Percentiles rank a stretch among this genome's conserved stretches.
These are phyloP conservation scores for Yasuhikotakia modesta DNA, from an alignment of 2,797 vertebrate species.

Conservation along the genomic window DNA sequence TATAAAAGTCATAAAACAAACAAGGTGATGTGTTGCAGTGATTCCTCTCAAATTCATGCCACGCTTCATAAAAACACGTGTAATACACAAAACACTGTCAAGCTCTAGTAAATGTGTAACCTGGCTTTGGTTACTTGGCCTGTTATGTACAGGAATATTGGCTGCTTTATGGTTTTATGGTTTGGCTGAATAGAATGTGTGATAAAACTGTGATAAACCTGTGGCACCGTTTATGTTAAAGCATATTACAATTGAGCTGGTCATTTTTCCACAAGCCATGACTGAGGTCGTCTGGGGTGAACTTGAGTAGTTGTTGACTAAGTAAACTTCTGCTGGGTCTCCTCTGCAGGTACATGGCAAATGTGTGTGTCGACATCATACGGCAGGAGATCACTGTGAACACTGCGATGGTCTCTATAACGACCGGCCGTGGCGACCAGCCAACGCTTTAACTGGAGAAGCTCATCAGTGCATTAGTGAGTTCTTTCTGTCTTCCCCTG, in stretches of 20 bases:
- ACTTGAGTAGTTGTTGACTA: background rate
- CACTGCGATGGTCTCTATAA: constrained; percentile 87
- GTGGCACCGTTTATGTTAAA: too few species aligned
- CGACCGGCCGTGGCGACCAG: constrained; percentile 92
- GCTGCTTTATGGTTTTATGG: constrained; percentile 34
- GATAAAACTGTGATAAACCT: too few species aligned
- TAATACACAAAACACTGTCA: background rate
- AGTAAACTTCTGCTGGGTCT: background rate
- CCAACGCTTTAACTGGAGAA: constrained; percentile 86
- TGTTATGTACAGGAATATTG: background rate
- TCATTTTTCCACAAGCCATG: background rate
- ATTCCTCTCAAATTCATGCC: background rate
- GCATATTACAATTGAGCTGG: too few species aligned
- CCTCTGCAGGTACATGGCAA: constrained; percentile 87
- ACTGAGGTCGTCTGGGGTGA: background rate
- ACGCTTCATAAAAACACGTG: background rate
- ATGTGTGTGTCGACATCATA: constrained; percentile 96
- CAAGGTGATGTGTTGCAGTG: background rate
- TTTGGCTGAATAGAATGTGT: background rate
- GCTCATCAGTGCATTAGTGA: constrained; percentile 88
- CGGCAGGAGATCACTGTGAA: constrained; percentile 90
- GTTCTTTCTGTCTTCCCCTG: background rate
- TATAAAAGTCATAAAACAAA: background rate
- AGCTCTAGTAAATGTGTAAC: background rate
- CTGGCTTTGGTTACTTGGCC: background rate